These are phyloP conservation scores for Quadroppia sp. DNA, from an alignment of 2,888 invertebrate genomes.

Conservation along the genomic window DNA sequence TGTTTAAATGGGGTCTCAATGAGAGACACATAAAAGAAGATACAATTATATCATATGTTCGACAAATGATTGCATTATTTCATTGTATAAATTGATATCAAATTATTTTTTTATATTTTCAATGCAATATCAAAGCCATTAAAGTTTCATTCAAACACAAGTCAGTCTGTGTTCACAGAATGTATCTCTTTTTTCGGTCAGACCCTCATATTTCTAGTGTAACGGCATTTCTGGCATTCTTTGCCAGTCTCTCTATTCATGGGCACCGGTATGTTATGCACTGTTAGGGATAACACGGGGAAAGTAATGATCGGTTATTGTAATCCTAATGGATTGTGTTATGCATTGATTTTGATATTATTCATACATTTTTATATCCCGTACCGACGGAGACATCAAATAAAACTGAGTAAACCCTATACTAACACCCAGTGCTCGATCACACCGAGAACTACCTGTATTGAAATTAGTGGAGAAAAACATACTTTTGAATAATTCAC, in stretches of 20 bases:
- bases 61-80: not conserved
- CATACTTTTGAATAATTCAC: not conserved
- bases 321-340: constrained; percentile 3
- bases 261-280: not conserved
- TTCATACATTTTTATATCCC: not conserved
- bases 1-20: not conserved
- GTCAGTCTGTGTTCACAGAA: not conserved
- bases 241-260: not conserved
- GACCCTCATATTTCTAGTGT: constrained; percentile 7
- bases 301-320: constrained; percentile 8
- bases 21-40: not conserved
- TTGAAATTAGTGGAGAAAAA: not conserved
- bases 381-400: constrained; percentile 1
- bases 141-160: not conserved
- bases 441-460: no score
- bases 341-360: not conserved
- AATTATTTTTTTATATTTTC: not conserved
- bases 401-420: not conserved
- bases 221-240: constrained; percentile 1
- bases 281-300: not conserved
- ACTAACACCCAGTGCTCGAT: no score
- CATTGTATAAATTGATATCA: not conserved
- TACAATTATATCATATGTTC: not conserved
- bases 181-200: not conserved
- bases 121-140: not conserved